These are phyloP conservation scores for Thoracochromis brauschi DNA, from an alignment of 2,113 vertebrate species.

Conservation along the genomic window DNA sequence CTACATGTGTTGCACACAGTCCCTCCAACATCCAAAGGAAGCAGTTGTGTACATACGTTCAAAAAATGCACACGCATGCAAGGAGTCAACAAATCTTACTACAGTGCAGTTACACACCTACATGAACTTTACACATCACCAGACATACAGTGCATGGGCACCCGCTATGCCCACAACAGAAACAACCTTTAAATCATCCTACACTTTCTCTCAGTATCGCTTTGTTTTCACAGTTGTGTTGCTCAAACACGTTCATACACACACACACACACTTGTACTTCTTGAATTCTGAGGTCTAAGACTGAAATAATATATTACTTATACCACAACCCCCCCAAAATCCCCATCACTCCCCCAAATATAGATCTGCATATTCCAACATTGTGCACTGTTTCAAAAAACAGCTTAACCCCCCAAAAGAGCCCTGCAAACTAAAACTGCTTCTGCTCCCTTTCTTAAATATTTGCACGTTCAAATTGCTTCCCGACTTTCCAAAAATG, in stretches of 20 bases:
- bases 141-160: neutral
- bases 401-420: neutral
- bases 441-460: accelerated
- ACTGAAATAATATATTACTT: neutral
- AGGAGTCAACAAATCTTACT: neutral
- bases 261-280: neutral
- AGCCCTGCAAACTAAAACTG: neutral
- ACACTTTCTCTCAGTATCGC: neutral
- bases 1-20: neutral
- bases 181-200: slow-evolving; percentile 12
- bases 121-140: neutral
- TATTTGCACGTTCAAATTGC: neutral
- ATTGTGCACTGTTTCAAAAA: neutral
- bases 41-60: neutral
- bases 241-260: neutral
- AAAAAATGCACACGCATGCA: neutral
- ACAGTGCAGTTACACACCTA: neutral
- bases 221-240: neutral
- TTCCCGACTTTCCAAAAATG: neutral
- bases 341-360: neutral
- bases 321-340: neutral
- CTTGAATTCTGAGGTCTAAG: neutral
- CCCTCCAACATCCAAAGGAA: neutral
- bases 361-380: neutral
- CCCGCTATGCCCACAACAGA: neutral